These are phyloP conservation scores for Oreochromis mossambicus DNA, from an alignment of 2,797 vertebrate genomes.

Conservation along the genomic window DNA sequence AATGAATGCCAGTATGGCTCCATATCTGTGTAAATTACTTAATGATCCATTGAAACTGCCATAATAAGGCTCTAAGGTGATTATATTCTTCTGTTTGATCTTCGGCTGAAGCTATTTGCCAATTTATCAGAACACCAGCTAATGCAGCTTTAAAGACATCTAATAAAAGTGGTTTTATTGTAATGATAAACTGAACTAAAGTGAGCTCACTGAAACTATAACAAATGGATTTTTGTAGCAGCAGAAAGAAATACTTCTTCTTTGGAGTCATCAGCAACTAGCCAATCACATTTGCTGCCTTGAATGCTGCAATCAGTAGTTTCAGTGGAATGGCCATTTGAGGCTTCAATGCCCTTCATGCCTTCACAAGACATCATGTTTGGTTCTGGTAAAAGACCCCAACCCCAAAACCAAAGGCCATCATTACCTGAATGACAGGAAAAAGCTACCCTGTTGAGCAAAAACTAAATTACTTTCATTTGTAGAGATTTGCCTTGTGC, in stretches of 20 bases:
- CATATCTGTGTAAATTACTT: not conserved
- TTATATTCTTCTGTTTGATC: not conserved
- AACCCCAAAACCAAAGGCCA: not conserved
- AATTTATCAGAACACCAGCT: not conserved
- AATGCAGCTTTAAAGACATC: not conserved
- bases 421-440: not conserved
- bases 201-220: not conserved
- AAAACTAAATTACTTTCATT: not conserved
- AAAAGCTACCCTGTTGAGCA: not conserved
- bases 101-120: not conserved
- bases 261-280: not conserved
- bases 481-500: not conserved
- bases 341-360: not conserved
- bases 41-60: not conserved
- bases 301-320: not conserved
- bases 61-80: not conserved
- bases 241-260: not conserved
- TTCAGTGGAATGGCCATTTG: not conserved
- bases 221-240: not conserved
- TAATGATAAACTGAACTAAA: not conserved
- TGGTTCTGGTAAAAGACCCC: not conserved
- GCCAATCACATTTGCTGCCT: not conserved
- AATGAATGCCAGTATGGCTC: not conserved
- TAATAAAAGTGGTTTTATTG: not conserved
- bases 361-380: not conserved